phyloP scores from a whole-genome alignment of 1,140 invertebrate genomes.

The Monomorium pharaonis region DNA sequence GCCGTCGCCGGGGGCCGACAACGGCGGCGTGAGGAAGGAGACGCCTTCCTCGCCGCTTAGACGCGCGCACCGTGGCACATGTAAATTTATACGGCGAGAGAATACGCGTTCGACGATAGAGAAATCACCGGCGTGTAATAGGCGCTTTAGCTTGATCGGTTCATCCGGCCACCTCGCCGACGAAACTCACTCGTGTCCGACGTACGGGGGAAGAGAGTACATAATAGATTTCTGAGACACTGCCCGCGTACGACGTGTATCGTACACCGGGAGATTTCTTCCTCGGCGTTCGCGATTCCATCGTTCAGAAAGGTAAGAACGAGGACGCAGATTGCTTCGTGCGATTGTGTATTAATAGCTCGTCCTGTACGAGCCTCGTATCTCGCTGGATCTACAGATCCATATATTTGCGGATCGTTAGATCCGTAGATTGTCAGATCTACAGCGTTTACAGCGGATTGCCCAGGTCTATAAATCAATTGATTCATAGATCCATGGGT shows the following conservation, averaged over 20 bases:
- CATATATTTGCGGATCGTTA: slow-evolving; percentile 43
- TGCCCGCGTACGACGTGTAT: too few species aligned
- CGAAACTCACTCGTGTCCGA: neutral
- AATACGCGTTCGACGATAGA: slow-evolving; percentile 32
- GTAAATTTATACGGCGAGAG: slow-evolving; percentile 32
- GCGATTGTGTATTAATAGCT: slow-evolving; percentile 19
- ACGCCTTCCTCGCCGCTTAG: neutral
- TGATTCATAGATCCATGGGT: slow-evolving; percentile 37
- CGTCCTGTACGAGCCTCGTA: neutral
- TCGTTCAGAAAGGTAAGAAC: neutral
- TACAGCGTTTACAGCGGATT: slow-evolving; percentile 7
- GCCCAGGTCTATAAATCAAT: slow-evolving; percentile 48
- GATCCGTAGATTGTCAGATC: slow-evolving; percentile 18
- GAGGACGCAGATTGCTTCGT: neutral
- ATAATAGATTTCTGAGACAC: neutral
- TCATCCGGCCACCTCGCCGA: slow-evolving; percentile 22
- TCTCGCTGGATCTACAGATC: slow-evolving; percentile 26
- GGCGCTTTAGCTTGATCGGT: slow-evolving; percentile 22
- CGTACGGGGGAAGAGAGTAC: neutral
- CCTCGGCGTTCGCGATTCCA: neutral
- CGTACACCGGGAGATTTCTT: neutral
- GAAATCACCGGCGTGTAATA: slow-evolving; percentile 37
- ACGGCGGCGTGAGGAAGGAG: neutral
- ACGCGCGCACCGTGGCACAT: neutral
- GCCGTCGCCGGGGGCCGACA: neutral